phyloP scores from a whole-genome alignment of 2,888 invertebrate genomes.

The Arctia plantaginis region DNA sequence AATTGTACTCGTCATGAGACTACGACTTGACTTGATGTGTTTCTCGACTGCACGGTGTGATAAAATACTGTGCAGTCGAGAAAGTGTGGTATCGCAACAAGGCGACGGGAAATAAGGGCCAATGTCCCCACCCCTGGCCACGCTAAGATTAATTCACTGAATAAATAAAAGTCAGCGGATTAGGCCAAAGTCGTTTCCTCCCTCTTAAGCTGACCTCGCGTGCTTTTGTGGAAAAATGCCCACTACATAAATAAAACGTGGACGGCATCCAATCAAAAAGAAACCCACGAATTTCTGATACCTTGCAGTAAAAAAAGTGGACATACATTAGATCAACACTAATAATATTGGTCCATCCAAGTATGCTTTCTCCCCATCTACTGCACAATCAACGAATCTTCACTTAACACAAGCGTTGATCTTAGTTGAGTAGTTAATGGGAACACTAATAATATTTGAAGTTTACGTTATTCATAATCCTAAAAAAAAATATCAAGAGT shows the following conservation, averaged over 20 bases:
- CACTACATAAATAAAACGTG: conserved; percentile 80
- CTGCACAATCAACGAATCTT: neutral
- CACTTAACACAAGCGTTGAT: neutral
- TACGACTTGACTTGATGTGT: conserved; percentile 63
- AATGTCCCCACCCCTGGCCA: conserved; percentile 73
- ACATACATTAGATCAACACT: neutral
- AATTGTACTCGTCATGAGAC: conserved; percentile 69
- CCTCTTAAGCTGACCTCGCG: conserved; percentile 85
- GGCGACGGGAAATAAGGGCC: conserved; percentile 79
- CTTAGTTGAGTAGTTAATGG: neutral
- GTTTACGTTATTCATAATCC: too few species aligned
- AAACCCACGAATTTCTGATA: conserved; percentile 60
- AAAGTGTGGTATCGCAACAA: conserved; percentile 66
- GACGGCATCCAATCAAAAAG: conserved; percentile 77
- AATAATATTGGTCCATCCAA: neutral
- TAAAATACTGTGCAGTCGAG: conserved; percentile 74
- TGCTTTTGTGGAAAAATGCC: conserved; percentile 84
- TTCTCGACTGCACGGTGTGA: too few species aligned
- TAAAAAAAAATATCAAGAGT: too few species aligned
- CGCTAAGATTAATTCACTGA: conserved; percentile 85
- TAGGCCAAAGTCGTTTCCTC: conserved; percentile 85
- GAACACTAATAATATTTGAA: neutral
- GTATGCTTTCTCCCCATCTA: neutral
- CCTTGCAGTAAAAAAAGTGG: neutral
- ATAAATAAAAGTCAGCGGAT: conserved; percentile 87